Conservation (phyloP, 2,888 invertebrate genomes). For the Terebella lapidaria region DNA sequence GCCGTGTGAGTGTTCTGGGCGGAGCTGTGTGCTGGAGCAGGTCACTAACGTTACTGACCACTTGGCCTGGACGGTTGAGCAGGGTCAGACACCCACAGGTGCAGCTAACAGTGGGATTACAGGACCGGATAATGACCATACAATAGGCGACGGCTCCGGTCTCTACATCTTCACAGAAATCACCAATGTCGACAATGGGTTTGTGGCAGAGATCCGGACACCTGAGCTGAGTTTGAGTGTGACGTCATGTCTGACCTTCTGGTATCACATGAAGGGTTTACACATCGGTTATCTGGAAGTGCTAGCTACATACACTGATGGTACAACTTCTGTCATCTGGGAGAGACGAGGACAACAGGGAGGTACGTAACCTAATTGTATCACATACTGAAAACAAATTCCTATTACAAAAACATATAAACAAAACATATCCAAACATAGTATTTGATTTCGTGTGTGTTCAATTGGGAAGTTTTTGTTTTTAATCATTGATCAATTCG, state of each 20-base stretch:
- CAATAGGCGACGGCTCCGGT: neutral
- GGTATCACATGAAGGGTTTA: slow-evolving; percentile 1
- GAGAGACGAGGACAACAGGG: too few species aligned
- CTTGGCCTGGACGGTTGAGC: neutral
- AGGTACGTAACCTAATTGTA: too few species aligned
- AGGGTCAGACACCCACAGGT: neutral
- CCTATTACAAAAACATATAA: too few species aligned
- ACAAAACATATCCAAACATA: too few species aligned
- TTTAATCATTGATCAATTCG: too few species aligned
- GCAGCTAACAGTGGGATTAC: neutral
- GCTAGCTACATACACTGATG: neutral
- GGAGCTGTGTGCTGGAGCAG: neutral
- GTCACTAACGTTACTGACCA: neutral
- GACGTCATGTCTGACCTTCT: neutral
- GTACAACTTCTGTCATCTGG: neutral
- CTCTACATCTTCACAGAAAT: slow-evolving; percentile 1
- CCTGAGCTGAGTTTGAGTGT: neutral
- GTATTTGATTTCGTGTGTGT: too few species aligned
- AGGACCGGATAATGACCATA: slow-evolving; percentile 1
- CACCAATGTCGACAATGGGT: neutral
- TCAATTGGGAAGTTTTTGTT: too few species aligned
- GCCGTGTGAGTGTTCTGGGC: neutral
- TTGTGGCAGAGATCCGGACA: neutral
- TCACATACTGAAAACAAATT: too few species aligned
- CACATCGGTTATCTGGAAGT: slow-evolving; percentile 1